These are phyloP conservation scores for Trinectes maculatus DNA, from an alignment of 2,113 vertebrate genomes.

Conservation along the genomic window DNA sequence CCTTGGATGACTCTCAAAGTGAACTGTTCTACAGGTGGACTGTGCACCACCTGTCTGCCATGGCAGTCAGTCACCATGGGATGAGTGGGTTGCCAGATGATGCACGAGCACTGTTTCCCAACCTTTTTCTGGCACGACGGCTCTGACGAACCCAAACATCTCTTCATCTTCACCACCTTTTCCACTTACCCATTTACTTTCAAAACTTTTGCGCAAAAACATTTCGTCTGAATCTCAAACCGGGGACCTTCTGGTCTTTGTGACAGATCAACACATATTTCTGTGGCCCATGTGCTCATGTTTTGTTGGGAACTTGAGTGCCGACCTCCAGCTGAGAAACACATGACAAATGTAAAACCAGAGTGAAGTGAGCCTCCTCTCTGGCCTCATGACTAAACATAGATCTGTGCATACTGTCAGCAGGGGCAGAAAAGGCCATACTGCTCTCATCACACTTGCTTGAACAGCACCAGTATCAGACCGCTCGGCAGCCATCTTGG, in stretches of 20 bases:
- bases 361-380: slow-evolving; percentile 15
- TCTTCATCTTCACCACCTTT: background rate
- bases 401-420: slow-evolving; percentile 22
- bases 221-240: too few relatives aligned
- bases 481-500: background rate
- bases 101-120: slow-evolving; percentile 1
- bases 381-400: slow-evolving; percentile 19
- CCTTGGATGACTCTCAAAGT: slow-evolving; percentile 23
- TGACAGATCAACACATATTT: background rate
- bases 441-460: slow-evolving; percentile 27
- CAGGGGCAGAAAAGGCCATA: slow-evolving; percentile 28
- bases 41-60: slow-evolving; percentile 4
- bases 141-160: background rate
- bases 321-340: background rate
- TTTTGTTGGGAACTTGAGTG: background rate
- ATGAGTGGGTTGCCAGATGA: slow-evolving; percentile 12
- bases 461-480: slow-evolving; percentile 1
- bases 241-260: too few relatives aligned
- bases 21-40: slow-evolving; percentile 23
- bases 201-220: too few relatives aligned
- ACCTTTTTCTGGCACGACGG: background rate
- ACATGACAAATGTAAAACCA: slow-evolving; percentile 21
- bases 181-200: too few relatives aligned
- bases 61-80: slow-evolving; percentile 12
- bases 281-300: background rate